Base-by-base conservation (phyloP, 2,113 vertebrate species). In the Cacatua alba region DNA sequence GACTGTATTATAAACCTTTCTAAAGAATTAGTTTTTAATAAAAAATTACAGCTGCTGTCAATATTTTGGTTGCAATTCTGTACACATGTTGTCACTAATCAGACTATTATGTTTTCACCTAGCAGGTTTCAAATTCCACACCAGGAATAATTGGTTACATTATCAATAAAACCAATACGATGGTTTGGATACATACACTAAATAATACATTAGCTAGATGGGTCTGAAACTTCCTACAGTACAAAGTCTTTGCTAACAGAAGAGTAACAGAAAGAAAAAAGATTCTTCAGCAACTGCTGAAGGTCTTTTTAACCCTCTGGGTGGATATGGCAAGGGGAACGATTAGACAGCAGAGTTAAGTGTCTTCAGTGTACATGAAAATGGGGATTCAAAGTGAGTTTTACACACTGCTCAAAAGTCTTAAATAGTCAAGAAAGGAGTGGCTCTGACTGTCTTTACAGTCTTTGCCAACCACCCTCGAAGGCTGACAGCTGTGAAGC, bases 161-260 rank as follows among this genome's bases (percentile, higher is more conserved):
- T 33, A 64, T 18, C 62, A 92, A 24, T 53, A 79, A 82, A 76
- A 25, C 29, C 33, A 74, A 11, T 4, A 48, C 14, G 72, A 28
- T 9, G 23, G 18, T 71, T 88, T 49, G 52, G 28, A 91, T 31
- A 59, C 5, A 17, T 3, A 49, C 9, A 46, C 8, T 68, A 37
- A 53, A 67, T 24, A 76, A 46, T 3, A 24, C 3, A 29, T 25
- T 16, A 71, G 33, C 25, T 49, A 64, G 31, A 60, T 16, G 84
- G n/a, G 43, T 16, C 25, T 35, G 15, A 46, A 79, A 57, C 17
- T 65, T 57, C 43, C 43, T 17, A 21, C 0, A 0, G 23, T 19
- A 55, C 3, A 13, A 77, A 81, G 53, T 11, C 64, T 62, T 69
- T 74, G 64, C n/a, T 62, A 91, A 52, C 7, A 57, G 37, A 59